Base-by-base conservation (phyloP, 2,888 invertebrate genomes). In the Meghimatium bilineatum region DNA sequence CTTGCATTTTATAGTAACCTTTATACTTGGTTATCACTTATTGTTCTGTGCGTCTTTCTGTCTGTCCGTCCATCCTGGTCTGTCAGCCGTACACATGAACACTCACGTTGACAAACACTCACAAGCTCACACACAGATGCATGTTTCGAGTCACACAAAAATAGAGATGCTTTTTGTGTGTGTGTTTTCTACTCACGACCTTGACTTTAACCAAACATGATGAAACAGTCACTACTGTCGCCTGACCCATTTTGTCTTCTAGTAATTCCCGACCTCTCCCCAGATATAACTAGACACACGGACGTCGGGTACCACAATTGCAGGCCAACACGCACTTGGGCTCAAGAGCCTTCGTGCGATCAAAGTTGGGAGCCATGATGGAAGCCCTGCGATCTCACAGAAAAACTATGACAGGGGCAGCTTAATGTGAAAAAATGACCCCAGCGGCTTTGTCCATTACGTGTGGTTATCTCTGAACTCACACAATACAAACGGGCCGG, bases 391-490 rank as follows among this genome's bases (percentile, higher is more conserved):
- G 52, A 52, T 74, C 74, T 32, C 29, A 52, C 10, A 26, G 74
- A 52, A 8, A 32, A 74, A 74, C 74, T 52, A 52, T 74, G 74
- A 74, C 74, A 74, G 52, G 74, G 23, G 3, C 52, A 74, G 29
- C 52, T 52, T 74, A 74, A 74, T 74, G 52, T 74, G 29, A 74
- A 74, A 74, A 74, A 74, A 74, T 74, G 74, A 74, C 74, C 74
- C 32, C 0, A 20, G 34, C 49, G 52, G 74, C 74, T 52, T 74
- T 74, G 74, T 74, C 74, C 74, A 52, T 74, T 74, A 74, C 74
- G 52, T 74, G 74, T 29, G 74, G 49, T 74, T 74, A 74, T 74
- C 74, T 74, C 52, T 12, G 23, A 29, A 52, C 74, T 52, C 38
- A 26, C 71, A 71, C 71, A 71, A 26, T 38, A 71, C 38, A 38